These are phyloP conservation scores for Tapirus indicus DNA, from an alignment of 2,797 vertebrate genomes.

Conservation along the genomic window DNA sequence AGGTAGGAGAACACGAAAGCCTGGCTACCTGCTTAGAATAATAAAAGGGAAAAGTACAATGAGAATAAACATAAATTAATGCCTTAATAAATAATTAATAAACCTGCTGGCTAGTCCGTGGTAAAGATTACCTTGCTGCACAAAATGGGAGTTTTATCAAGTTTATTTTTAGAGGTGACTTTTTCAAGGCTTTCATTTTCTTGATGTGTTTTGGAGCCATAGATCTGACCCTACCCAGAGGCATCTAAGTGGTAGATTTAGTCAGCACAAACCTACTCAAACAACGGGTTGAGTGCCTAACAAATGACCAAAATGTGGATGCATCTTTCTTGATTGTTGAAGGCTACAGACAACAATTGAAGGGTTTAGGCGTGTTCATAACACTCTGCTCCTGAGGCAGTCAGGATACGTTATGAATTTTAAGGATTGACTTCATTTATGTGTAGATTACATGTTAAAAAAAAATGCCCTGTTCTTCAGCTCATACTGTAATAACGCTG, in stretches of 20 bases:
- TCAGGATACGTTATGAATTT: constrained; percentile 18
- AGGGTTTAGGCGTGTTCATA: neutral
- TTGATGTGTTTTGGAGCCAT: neutral
- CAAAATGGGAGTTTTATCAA: neutral
- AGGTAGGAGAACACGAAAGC: neutral
- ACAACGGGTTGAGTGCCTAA: neutral
- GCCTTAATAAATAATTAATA: constrained; percentile 4
- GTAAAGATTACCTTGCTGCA: neutral
- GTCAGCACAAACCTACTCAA: constrained; percentile 12
- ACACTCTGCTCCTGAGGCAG: neutral
- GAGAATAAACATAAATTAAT: constrained; percentile 6
- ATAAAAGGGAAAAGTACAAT: neutral
- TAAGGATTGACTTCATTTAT: constrained; percentile 33
- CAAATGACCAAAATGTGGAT: constrained; percentile 31
- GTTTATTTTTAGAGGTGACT: constrained; percentile 34
- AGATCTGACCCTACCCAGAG: neutral
- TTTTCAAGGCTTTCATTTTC: constrained; percentile 44
- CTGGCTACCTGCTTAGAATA: neutral
- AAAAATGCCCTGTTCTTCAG: neutral
- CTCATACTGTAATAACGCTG: neutral
- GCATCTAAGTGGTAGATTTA: neutral
- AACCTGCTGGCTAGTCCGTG: neutral
- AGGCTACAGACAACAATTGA: neutral
- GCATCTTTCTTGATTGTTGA: constrained; percentile 7
- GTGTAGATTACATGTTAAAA: neutral